Base-by-base conservation (phyloP, 1,140 invertebrate genomes). In the Cydia amplana region DNA sequence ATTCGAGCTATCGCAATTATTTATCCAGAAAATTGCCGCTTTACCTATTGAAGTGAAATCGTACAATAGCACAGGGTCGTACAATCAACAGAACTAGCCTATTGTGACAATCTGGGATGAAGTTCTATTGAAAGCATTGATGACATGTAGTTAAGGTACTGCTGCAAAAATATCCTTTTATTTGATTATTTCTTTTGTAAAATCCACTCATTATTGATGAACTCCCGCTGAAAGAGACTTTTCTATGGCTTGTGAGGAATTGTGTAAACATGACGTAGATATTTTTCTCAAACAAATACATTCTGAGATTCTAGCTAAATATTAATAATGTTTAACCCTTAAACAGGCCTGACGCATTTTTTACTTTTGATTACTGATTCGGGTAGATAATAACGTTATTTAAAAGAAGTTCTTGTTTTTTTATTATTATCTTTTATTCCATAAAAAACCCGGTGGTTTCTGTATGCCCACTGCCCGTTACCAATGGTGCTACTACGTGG, bases 1-100 rank as follows among this genome's bases (percentile, higher is more conserved):
- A 9, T 60, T 51, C 49, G 18, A 18, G 16, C 49, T 51, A 18
- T 20, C 32, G 32, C 65, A 36, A 16, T 70, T 70, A 70, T 36
- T 4, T 43, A 36, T 70, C 7, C 5, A 67, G 65, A 18, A 70
- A 70, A 75, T 70, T 72, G 73, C 20, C 73, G 73, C 73, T 70
- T 60, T 70, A 49, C 32, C 75, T 65, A 82, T 79, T 83, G 77
- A 80, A 60, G 46, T 55, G 43, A 75, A 51, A 76, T 40, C 49
- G 40, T 73, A 81, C 78, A 83, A 80, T 82, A 73, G 78, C 76
- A 76, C 72, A 76, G 75, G 74, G 46, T 73, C 73, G 75, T 75
- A 74, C 73, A 79, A 82, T 82, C 83, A 80, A 77, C 75, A 72
- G 65, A 79, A 82, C 81, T 81, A 80, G 72, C 73, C 83, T 72